Conservation (phyloP, 1,140 invertebrate genomes). For the Bombus waltoni region DNA sequence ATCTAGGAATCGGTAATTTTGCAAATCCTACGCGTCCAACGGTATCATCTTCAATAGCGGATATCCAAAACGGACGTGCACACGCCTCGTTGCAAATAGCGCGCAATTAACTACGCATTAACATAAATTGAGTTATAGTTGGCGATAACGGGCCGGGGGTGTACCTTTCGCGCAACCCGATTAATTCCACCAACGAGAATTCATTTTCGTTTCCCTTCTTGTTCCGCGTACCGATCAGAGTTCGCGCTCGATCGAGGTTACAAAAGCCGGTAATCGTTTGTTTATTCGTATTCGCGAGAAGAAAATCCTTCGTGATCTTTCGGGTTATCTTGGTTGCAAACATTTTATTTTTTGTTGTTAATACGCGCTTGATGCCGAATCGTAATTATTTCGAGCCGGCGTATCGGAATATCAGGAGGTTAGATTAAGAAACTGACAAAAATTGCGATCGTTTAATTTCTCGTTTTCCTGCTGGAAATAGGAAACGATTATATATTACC, state of each 20-base stretch:
- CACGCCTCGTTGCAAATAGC: background rate
- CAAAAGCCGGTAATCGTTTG: background rate
- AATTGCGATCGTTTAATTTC: no score
- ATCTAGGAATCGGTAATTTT: constrained; percentile 34
- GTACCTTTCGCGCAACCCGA: constrained; percentile 34
- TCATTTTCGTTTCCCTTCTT: constrained; percentile 4
- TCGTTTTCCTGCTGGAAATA: no score
- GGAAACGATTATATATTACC: no score
- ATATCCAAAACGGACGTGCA: constrained; percentile 18
- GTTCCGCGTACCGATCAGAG: background rate
- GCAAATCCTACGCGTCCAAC: background rate
- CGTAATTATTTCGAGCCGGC: no score
- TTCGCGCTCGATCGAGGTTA: constrained; percentile 19
- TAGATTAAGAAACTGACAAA: no score
- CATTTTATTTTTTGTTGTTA: no score
- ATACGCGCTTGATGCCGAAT: no score
- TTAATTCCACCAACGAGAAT: constrained; percentile 16
- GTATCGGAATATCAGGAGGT: no score
- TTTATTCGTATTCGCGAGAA: background rate
- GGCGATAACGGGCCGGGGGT: constrained; percentile 4
- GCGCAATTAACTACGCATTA: constrained; percentile 49
- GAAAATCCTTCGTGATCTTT: background rate
- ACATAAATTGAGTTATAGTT: constrained; percentile 49
- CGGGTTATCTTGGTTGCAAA: no score
- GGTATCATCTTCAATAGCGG: constrained; percentile 40